A percentile compares a stretch with the other conserved stretches of the same genome.
Evolutionary conservation across 1,140 invertebrate genomes (phyloP).

Genomic region (Agraylea sexmaculata): DNA sequence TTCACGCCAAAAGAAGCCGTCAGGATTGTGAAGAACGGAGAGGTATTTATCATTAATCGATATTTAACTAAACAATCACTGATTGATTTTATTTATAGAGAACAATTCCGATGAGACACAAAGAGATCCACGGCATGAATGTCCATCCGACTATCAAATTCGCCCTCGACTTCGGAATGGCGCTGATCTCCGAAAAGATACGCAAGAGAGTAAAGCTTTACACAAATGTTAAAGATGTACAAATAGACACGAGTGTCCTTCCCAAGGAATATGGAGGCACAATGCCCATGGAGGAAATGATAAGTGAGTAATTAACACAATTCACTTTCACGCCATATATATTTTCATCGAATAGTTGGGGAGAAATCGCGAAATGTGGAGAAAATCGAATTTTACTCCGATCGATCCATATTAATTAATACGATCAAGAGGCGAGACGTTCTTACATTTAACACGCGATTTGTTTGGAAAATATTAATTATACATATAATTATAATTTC

Average conservation of each 20-base stretch:
- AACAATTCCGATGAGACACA: conserved; percentile 73
- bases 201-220: conserved; percentile 59
- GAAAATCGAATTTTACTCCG: no score
- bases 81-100: conserved; percentile 41
- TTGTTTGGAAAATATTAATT: no score
- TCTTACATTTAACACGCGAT: no score
- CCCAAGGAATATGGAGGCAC: conserved; percentile 72
- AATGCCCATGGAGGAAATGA: conserved; percentile 74
- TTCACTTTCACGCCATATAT: neutral
- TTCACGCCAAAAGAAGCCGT: conserved; percentile 67
- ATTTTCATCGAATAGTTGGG: no score
- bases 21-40: conserved; percentile 66
- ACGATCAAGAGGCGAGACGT: no score
- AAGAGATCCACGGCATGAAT: conserved; percentile 69
- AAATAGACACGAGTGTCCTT: conserved; percentile 53
- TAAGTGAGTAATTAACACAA: conserved; percentile 42
- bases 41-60: conserved; percentile 38
- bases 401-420: no score
- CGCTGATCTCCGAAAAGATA: conserved; percentile 71
- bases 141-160: conserved; percentile 65
- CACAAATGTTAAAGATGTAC: conserved; percentile 46
- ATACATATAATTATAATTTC: no score
- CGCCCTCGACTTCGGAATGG: conserved; percentile 68
- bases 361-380: no score
- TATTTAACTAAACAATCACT: neutral